Evolutionary conservation across 2,888 invertebrate species (phyloP).

Genomic region (Pyrochroa serraticornis): DNA sequence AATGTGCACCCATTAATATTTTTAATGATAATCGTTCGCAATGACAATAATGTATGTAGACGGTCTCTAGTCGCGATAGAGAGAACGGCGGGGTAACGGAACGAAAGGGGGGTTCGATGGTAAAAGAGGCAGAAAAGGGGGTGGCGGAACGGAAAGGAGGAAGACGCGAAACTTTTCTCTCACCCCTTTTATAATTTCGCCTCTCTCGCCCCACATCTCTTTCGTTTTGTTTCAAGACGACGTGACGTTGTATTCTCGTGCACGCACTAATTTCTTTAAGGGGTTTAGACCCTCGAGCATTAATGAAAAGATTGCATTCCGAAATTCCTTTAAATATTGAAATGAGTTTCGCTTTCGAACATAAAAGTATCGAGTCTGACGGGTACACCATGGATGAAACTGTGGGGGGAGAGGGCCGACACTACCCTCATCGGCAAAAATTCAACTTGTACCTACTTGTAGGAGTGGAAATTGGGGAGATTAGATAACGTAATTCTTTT

Average conservation of each 20-base stretch:
- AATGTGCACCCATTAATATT: constrained; percentile 59
- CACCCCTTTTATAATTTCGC: constrained; percentile 43
- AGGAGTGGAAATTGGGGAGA: no score
- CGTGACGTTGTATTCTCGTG: constrained; percentile 51
- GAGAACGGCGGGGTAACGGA: constrained; percentile 41
- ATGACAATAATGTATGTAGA: constrained; percentile 59
- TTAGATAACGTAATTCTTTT: no score
- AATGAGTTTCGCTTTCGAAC: constrained; percentile 25
- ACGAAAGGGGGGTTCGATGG: no score
- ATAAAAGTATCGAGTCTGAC: constrained; percentile 12
- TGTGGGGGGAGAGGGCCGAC: no score
- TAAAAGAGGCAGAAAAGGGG: constrained; percentile 17
- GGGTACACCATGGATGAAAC: no score
- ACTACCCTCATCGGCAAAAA: no score
- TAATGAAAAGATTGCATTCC: constrained; percentile 52
- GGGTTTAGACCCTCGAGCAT: constrained; percentile 50
- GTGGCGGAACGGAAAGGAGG: constrained; percentile 29
- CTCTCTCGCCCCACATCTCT: constrained; percentile 48
- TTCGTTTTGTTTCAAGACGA: constrained; percentile 55
- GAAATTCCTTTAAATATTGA: constrained; percentile 46
- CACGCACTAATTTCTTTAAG: constrained; percentile 55
- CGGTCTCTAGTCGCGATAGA: constrained; percentile 47
- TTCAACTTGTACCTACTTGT: no score
- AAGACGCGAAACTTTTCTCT: constrained; percentile 28
- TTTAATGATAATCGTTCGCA: constrained; percentile 59